Evolutionary conservation across 2,888 invertebrate species (phyloP).

Genomic region (Plebejus argus): DNA sequence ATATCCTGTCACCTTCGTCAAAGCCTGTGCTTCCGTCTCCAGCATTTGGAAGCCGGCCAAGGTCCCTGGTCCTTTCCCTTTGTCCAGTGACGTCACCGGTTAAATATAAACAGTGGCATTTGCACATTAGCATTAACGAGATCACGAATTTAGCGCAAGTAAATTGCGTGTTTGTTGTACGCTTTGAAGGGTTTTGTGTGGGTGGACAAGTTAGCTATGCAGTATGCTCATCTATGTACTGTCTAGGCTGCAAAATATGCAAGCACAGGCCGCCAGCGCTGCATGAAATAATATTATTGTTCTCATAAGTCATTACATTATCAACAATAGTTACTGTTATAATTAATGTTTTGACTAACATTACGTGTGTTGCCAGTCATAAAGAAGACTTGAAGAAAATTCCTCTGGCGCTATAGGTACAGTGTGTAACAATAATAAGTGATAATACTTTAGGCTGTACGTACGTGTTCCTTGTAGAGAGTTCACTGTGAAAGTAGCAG

Average conservation of each 20-base stretch:
- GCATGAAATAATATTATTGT: neutral
- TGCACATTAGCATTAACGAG: slow-evolving; percentile 32
- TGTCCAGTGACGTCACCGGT: slow-evolving; percentile 48
- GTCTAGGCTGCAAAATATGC: neutral
- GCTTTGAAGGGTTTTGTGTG: neutral
- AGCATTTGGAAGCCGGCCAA: slow-evolving; percentile 67
- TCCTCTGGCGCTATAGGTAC: too few relatives aligned
- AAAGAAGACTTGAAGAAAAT: too few relatives aligned
- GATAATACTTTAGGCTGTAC: too few relatives aligned
- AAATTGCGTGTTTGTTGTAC: neutral
- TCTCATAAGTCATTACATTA: neutral
- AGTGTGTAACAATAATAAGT: too few relatives aligned
- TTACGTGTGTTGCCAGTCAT: too few relatives aligned
- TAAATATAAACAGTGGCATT: slow-evolving; percentile 35
- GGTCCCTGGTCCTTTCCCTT: slow-evolving; percentile 68
- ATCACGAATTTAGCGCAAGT: slow-evolving; percentile 27
- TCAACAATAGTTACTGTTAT: too few relatives aligned
- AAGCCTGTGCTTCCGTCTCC: slow-evolving; percentile 20
- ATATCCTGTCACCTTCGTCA: neutral
- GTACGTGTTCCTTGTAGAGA: too few relatives aligned
- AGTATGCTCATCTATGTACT: too few relatives aligned
- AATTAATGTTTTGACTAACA: too few relatives aligned
- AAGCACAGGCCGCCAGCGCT: neutral
- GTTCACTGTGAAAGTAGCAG: too few relatives aligned
- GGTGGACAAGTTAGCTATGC: neutral